Conservation (phyloP, 2,888 invertebrate genomes). For the Lepidocyrtinus sp. region DNA sequence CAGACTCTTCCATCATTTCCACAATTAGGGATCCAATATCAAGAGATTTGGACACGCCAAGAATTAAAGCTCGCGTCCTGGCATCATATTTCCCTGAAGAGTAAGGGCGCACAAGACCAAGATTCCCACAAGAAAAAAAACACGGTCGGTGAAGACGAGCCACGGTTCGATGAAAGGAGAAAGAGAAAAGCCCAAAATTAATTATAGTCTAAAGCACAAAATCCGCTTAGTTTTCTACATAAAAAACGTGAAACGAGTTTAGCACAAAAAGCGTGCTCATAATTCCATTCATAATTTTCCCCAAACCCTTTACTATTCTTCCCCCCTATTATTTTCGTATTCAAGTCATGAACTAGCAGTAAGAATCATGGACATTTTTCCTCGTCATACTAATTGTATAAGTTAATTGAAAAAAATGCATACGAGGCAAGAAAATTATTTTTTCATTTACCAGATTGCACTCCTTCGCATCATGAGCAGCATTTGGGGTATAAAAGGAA, state of each 20-base stretch:
- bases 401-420: not conserved
- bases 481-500: constrained; percentile 23
- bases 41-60: constrained; percentile 75
- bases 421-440: constrained; percentile 4
- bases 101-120: constrained; percentile 10
- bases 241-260: constrained; percentile 2
- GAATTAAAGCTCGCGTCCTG: constrained; percentile 77
- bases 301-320: not conserved
- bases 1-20: constrained; percentile 77
- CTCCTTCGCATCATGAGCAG: constrained; percentile 54
- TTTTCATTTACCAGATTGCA: constrained; percentile 61
- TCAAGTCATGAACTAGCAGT: not conserved
- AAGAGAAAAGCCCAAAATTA: constrained; percentile 28
- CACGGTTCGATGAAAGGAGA: constrained; percentile 1
- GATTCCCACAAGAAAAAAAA: not conserved
- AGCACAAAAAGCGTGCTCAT: constrained; percentile 3
- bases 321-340: not conserved
- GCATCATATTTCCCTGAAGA: constrained; percentile 78
- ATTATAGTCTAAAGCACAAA: constrained; percentile 24
- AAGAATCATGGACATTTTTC: not conserved
- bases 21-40: constrained; percentile 73
- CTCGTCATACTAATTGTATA: not conserved
- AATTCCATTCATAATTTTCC: constrained; percentile 4
- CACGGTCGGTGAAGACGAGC: not conserved
- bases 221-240: constrained; percentile 27